Evolutionary conservation across 2,888 invertebrate species (phyloP), one percentile per base, ranked within the genome.

Genomic region (Strigamia crassipes): DNA sequence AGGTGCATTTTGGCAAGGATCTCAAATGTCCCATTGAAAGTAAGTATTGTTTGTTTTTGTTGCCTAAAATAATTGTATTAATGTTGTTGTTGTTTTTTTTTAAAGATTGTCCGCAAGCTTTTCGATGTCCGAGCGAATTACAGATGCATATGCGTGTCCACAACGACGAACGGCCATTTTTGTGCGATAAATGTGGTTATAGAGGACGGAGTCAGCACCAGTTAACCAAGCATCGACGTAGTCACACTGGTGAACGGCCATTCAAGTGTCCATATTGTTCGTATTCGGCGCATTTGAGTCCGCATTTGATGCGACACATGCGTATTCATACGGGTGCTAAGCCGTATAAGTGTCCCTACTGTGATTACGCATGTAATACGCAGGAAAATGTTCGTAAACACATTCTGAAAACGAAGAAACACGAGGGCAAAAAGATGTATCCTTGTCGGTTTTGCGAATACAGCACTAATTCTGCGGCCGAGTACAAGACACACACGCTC

Each of bases 311-410:
- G 15, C 84, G 88, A 5, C 88, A 88, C 83, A 87, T 87, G 86
- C 84, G 88, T 38, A 86, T 88, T 56, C 88, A 88, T 83, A 87
- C 87, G 15, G 88, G 88, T 27, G 85, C 86, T 5, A 87, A 87
- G 82, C 88, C 88, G 1, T 88, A 87, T 83, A 86, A 87, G 82
- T 88, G 88, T 84, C 89, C 88, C 0, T 89, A 89, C 84, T 96
- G 96, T 86, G 86, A 90, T 1, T 96, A 94, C 87, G 90, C 90
- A 5, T 88, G 87, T 83, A 88, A 88, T 83, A 87, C 86, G 0
- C 87, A 94, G 93, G 96, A 96, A 87, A 96, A 96, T 87, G 91
- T 96, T 13, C 91, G 96, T 5, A 96, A 96, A 86, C 96, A 96
- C 88, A 92, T 95, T 1, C 88, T 95, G 0, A 92, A 92, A 46